Percentiles rank a stretch among this genome's conserved stretches.
Evolutionary conservation across 2,797 vertebrate genomes (phyloP).

Genomic region (Eospalax fontanierii): DNA sequence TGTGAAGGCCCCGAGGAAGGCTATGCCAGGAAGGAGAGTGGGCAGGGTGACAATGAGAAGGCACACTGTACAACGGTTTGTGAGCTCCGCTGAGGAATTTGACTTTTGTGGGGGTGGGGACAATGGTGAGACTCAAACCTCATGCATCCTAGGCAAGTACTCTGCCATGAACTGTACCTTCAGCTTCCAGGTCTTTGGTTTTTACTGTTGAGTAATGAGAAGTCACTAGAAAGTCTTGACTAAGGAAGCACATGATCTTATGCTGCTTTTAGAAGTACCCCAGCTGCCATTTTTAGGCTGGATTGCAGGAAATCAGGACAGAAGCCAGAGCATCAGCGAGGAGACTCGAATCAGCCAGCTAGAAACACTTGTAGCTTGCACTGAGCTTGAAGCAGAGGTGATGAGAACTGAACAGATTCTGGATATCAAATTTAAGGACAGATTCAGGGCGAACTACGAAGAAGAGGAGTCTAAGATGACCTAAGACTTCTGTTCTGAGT

Average conservation of each 20-base stretch:
- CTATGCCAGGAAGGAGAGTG: background rate
- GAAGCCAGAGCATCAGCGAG: background rate
- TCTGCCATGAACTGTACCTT: no score
- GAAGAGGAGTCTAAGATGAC: background rate
- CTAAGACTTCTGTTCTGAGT: background rate
- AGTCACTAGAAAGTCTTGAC: background rate
- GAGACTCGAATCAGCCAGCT: background rate
- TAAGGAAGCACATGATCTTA: background rate
- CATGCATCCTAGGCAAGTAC: background rate
- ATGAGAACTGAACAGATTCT: background rate
- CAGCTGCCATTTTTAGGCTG: background rate
- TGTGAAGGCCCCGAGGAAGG: conserved; percentile 6
- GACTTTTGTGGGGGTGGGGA: background rate
- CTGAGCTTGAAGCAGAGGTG: background rate
- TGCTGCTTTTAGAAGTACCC: background rate
- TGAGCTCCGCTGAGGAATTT: background rate
- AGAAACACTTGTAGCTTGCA: background rate
- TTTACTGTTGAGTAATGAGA: background rate
- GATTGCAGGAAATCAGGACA: fast-evolving
- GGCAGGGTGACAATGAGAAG: background rate
- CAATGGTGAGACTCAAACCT: background rate
- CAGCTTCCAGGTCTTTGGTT: background rate
- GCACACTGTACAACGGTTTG: background rate
- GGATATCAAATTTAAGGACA: background rate
- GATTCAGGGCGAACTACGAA: background rate